Conservation (phyloP, 2,888 invertebrate genomes). For the Nomada hirtipes region DNA sequence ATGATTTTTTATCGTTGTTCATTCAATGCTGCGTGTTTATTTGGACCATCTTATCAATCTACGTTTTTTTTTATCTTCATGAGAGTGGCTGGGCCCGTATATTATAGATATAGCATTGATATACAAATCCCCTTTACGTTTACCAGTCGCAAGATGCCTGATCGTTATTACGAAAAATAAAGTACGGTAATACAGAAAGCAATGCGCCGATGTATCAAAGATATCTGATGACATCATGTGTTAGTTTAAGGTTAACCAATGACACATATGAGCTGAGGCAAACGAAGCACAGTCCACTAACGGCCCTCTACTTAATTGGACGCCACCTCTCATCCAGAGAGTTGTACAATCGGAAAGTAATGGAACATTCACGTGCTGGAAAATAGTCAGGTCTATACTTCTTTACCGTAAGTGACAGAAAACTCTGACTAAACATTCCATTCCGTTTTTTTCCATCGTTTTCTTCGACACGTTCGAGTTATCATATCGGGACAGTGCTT, state of each 20-base stretch:
- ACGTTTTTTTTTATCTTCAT: not conserved
- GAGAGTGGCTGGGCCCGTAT: not conserved
- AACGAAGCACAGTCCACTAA: conserved; percentile 54
- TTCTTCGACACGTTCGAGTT: too few species aligned
- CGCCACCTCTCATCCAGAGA: conserved; percentile 35
- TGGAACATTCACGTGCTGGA: conserved; percentile 34
- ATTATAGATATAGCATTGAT: conserved; percentile 1
- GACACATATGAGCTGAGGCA: conserved; percentile 57
- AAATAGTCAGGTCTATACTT: conserved; percentile 20
- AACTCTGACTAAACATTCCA: not conserved
- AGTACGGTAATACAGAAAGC: not conserved
- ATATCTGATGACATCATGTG: conserved; percentile 78
- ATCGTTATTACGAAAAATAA: not conserved
- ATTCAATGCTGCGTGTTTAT: not conserved
- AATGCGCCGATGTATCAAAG: conserved; percentile 5
- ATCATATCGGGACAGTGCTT: not conserved
- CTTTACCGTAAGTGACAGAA: conserved; percentile 36
- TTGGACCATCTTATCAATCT: not conserved
- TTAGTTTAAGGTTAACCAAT: conserved; percentile 71
- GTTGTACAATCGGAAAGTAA: conserved; percentile 39
- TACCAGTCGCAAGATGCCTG: conserved; percentile 8
- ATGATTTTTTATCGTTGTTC: not conserved
- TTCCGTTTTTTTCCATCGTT: not conserved
- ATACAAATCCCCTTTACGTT: not conserved
- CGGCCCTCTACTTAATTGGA: conserved; percentile 43